A percentile compares a stretch with the other conserved stretches of the same genome.
These are phyloP conservation scores for Rhea americana DNA, from an alignment of 2,113 vertebrate genomes.

Conservation along the genomic window DNA sequence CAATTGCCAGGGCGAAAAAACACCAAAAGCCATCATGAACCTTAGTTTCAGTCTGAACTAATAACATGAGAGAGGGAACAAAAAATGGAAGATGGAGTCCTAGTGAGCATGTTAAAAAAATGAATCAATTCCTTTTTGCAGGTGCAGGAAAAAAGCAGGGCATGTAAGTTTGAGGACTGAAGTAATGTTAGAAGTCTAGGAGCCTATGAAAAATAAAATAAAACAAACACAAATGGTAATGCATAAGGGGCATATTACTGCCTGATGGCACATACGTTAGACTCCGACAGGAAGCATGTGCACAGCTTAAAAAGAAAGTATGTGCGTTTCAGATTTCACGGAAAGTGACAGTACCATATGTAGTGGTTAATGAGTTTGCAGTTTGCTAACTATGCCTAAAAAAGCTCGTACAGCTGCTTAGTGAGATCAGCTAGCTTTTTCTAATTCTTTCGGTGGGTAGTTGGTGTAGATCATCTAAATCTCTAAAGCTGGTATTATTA, in stretches of 20 bases:
- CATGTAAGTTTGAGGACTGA: constrained; percentile 6
- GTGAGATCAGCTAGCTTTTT: constrained; percentile 31
- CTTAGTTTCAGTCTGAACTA: neutral
- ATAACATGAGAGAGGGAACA: neutral
- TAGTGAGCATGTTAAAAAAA: neutral
- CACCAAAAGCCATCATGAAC: neutral
- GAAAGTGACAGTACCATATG: constrained; percentile 74
- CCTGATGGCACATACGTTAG: constrained; percentile 34
- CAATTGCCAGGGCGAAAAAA: neutral
- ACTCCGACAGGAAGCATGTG: constrained; percentile 53
- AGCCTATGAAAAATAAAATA: constrained; percentile 33
- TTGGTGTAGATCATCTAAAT: neutral
- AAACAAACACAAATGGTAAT: constrained; percentile 50
- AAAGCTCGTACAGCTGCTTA: constrained; percentile 59
- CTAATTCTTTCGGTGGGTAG: neutral
- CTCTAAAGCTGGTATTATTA: neutral
- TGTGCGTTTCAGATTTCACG: constrained; percentile 55
- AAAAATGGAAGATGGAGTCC: neutral
- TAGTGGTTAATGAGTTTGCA: constrained; percentile 61
- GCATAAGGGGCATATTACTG: neutral
- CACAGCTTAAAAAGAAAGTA: constrained; percentile 46
- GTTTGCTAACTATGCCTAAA: constrained; percentile 64
- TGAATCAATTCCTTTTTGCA: neutral
- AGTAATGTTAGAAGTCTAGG: constrained; percentile 39
- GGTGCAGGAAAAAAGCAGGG: neutral